Evolutionary conservation across 2,797 vertebrate species (phyloP).

Genomic region (Cossypha niveicapilla): DNA sequence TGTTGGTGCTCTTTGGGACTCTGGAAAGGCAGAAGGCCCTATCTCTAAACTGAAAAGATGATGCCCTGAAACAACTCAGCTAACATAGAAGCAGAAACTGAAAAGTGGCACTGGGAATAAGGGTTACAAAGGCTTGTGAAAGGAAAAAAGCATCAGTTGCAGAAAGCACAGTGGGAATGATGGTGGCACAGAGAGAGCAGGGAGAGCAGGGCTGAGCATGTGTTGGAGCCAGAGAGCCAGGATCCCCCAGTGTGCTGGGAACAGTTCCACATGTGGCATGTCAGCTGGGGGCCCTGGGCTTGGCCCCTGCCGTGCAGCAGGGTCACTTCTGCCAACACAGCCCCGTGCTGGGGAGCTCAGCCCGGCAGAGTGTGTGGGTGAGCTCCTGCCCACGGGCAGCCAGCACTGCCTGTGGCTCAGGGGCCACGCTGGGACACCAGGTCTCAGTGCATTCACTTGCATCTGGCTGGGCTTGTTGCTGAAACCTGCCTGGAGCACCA

Average conservation of each 20-base stretch:
- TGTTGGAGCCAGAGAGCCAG: background rate
- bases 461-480: background rate
- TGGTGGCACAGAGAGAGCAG: background rate
- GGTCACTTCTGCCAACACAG: background rate
- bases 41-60: background rate
- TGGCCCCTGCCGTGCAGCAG: background rate
- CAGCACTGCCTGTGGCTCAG: background rate
- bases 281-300: background rate
- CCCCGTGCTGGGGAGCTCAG: background rate
- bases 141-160: background rate
- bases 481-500: background rate
- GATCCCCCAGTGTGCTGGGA: background rate
- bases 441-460: background rate
- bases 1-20: background rate
- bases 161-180: background rate
- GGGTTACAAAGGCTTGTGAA: background rate
- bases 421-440: background rate
- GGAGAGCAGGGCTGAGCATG: background rate
- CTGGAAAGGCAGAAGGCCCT: background rate
- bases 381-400: background rate
- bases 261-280: background rate
- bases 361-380: background rate
- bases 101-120: background rate
- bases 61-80: background rate
- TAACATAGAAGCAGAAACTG: background rate